Base-by-base conservation (phyloP, 2,797 vertebrate species). In the Anomalospiza imberbis region DNA sequence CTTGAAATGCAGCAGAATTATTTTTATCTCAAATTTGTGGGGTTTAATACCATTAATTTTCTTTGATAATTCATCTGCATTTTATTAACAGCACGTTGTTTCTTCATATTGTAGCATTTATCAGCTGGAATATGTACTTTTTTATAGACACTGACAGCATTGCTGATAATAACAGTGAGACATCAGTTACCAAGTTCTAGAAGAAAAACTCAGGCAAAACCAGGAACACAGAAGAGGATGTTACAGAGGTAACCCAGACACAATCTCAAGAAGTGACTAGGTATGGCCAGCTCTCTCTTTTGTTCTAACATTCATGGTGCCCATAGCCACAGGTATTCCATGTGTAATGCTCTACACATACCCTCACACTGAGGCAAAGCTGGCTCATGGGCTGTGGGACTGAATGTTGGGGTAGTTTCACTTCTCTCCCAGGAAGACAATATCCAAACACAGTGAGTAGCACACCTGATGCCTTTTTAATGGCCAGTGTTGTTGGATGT, bases 1-100 rank as follows among this genome's bases (percentile, higher is more conserved):
- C 74, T 75, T 96, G 63, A 94, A 72, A 93, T 82, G 84, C 55
- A 89, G 76, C 60, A 68, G 57, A 95, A 83, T 83, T 72, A 79
- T 94, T 89, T 84, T 88, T 57, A 90, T 94, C 93, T 93, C n/a
- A 85, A 82, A 65, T 85, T 90, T 3, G 22, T 73, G 72, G 66
- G 81, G 86, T 96, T 96, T 95, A 93, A 92, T 67, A 95, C 84
- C 88, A 93, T 93, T 96, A 7, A 63, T 95, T 97, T 96, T 92
- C 91, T 92, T 75, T 42, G 72, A 85, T 88, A 90, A 83, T 97
- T 97, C 73, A 51, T 89, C 94, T 91, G 67, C 91, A 38, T 83
- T 96, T 97, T 94, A 96, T 95, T 96, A 92, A 82, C 65, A 95
- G 92, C 57, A 95, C 62, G 87, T 75, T 79, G 54, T 91, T 93